Conservation (phyloP, 2,797 vertebrate genomes). For the Cryptoblepharus egeriae region DNA sequence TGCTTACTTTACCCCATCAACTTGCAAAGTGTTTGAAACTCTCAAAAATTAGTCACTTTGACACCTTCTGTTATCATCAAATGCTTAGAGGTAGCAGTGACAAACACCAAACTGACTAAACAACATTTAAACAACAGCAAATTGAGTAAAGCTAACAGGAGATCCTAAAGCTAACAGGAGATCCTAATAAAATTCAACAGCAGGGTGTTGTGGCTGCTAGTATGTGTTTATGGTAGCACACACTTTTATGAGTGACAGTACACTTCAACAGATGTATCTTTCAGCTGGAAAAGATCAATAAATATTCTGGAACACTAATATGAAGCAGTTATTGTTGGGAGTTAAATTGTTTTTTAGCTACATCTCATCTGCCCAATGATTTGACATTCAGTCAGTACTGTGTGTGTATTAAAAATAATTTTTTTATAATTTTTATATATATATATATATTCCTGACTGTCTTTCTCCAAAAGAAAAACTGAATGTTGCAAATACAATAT, state of each 20-base stretch:
- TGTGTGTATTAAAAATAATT: too few species aligned
- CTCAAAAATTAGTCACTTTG: neutral
- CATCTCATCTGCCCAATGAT: neutral
- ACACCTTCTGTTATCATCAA: neutral
- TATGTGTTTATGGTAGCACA: too few species aligned
- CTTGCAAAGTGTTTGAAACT: neutral
- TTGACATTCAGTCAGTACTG: too few species aligned
- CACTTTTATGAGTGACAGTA: too few species aligned
- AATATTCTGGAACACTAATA: neutral
- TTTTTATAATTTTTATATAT: too few species aligned
- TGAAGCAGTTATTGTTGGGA: neutral
- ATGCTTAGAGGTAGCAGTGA: neutral
- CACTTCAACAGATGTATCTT: too few species aligned
- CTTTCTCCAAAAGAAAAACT: neutral
- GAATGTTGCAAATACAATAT: too few species aligned
- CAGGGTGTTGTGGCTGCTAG: too few species aligned
- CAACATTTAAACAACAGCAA: neutral
- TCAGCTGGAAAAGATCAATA: neutral
- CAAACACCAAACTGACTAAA: neutral
- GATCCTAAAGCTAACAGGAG: too few species aligned
- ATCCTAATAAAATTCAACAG: neutral
- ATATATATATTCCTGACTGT: too few species aligned
- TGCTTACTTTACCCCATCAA: neutral
- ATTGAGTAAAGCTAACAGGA: neutral
- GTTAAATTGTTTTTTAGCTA: neutral